Percentiles rank a stretch among this genome's conserved stretches.
phyloP scores from a whole-genome alignment of 2,113 vertebrate species.

The Gavialis gangeticus region DNA sequence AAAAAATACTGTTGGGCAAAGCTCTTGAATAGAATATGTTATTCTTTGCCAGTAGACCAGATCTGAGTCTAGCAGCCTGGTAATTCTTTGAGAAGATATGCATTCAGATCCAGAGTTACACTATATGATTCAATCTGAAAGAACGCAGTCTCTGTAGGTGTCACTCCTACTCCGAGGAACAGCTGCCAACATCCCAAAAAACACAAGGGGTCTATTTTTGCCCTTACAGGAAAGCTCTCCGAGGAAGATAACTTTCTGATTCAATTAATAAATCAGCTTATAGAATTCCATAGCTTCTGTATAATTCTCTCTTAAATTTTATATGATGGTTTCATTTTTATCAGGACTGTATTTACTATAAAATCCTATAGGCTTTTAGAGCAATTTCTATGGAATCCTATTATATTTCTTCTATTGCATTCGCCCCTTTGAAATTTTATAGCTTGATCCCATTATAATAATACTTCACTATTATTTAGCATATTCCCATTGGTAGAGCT shows the following conservation, averaged over 20 bases:
- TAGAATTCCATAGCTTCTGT: not conserved
- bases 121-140: not conserved
- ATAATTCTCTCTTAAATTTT: not conserved
- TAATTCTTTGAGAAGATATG: not conserved
- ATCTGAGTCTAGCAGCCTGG: not conserved
- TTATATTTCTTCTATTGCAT: not conserved
- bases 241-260: not conserved
- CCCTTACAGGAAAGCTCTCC: not conserved
- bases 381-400: not conserved
- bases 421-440: not conserved
- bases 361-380: not conserved
- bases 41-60: not conserved
- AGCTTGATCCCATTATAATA: not conserved
- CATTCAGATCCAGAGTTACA: not conserved
- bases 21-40: not conserved
- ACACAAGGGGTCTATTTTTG: not conserved
- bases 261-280: not conserved
- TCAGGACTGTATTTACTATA: not conserved
- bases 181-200: not conserved
- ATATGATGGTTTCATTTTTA: not conserved
- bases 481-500: not conserved
- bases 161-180: not conserved
- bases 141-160: not conserved
- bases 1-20: not conserved
- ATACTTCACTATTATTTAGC: not conserved